These are phyloP conservation scores for Aphodius sticticus DNA, from an alignment of 2,888 invertebrate species.

Conservation along the genomic window DNA sequence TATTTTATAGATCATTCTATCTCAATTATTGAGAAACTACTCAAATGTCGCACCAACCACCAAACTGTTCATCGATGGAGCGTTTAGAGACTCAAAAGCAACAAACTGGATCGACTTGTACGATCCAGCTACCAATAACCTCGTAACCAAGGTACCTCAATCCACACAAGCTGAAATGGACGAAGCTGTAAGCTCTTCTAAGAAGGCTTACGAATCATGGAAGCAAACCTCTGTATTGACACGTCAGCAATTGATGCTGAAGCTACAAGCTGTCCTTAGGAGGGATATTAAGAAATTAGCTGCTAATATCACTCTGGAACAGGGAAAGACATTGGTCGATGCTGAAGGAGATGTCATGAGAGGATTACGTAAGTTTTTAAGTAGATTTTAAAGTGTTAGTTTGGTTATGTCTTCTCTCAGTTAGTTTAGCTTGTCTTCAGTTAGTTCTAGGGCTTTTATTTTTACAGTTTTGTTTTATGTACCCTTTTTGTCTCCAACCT, in stretches of 20 bases:
- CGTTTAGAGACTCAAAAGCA: conserved; percentile 92
- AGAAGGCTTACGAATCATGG: conserved; percentile 82
- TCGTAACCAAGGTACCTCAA: conserved; percentile 86
- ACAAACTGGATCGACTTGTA: conserved; percentile 94
- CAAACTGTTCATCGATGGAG: conserved; percentile 95
- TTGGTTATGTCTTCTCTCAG: background rate
- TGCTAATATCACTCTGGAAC: conserved; percentile 91
- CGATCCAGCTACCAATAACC: conserved; percentile 93
- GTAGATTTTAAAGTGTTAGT: background rate
- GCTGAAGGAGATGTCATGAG: conserved; percentile 98
- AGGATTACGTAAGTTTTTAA: conserved; percentile 86
- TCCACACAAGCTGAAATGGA: conserved; percentile 90
- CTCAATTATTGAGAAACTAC: conserved; percentile 40
- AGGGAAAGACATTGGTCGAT: conserved; percentile 96
- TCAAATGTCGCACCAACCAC: conserved; percentile 71
- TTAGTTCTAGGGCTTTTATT: background rate
- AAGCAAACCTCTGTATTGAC: conserved; percentile 89
- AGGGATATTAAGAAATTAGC: conserved; percentile 90
- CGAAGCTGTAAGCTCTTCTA: conserved; percentile 85
- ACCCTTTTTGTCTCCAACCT: too few relatives aligned
- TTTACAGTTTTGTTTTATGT: conserved; percentile 12
- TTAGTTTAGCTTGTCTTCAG: background rate
- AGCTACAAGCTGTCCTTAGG: conserved; percentile 84
- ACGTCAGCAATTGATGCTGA: conserved; percentile 78
- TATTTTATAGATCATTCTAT: conserved; percentile 19